Evolutionary conservation across 2,888 invertebrate species (phyloP), one percentile per base, ranked within the genome.

Genomic region (Caenorhabditis sp.): DNA sequence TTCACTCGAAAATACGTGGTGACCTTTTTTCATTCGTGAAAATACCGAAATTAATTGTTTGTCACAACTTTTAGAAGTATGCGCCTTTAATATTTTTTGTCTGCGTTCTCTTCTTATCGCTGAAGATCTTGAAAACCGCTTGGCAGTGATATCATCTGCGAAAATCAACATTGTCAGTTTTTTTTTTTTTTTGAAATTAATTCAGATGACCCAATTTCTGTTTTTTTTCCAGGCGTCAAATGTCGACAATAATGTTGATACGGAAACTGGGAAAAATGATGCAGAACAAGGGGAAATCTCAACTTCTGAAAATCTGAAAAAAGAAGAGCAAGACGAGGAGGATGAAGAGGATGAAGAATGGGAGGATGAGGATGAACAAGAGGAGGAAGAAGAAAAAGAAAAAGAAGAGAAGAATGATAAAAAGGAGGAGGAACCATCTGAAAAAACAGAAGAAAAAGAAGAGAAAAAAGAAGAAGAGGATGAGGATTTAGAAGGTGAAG

Each of bases 401-500:
- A 21, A 61, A 37, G 21, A 43, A 26, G 19, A 8, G 21, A 21
- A 43, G 4, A 43, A 26, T 23, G 58, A 58, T 12, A 19, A 58
- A 12, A 31, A 14, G 19, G 6, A 12, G 37, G 26, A 24, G n/a
- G 37, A 19, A 55, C 17, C 19, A 64, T 31, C 26, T 51, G 19
- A 53, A 27, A 27, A 54, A 23, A 61, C 31, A 23, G 69, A 58
- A 10, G 63, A 58, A 17, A 58, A 58, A 19, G 63, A 69, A 24
- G 68, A 50, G 8, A 59, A 58, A 31, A 31, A 31, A 10, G 63
- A 58, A 21, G 63, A 58, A 14, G 63, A 69, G 26, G 68, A 50
- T 1, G 63, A 58, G n/a, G 69, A 69, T 3, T 53, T 43, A n/a
- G 64, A 65, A 26, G 64, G 58, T n/a, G 64, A 68, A 12, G 67